Percentiles rank a stretch among this genome's conserved stretches.
Conservation (phyloP, 2,888 invertebrate genomes). For the Syrphus vitripennis region DNA sequence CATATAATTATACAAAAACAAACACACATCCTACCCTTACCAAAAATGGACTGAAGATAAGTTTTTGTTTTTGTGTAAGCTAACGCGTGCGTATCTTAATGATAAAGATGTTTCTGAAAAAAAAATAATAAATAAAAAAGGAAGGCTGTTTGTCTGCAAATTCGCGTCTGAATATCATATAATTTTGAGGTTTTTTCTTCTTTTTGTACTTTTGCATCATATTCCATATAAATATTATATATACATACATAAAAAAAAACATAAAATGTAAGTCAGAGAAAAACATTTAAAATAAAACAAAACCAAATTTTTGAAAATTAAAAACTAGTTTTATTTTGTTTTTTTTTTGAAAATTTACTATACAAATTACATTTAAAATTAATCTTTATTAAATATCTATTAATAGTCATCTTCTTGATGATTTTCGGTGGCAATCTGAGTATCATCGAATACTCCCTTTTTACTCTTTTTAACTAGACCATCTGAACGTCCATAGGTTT, state of each 20-base stretch:
- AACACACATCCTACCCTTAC: slow-evolving; percentile 33
- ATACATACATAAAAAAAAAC: neutral
- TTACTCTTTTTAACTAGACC: slow-evolving; percentile 80
- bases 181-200: slow-evolving; percentile 29
- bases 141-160: slow-evolving; percentile 36
- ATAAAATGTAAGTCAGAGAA: slow-evolving; percentile 52
- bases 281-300: slow-evolving; percentile 49
- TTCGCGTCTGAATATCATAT: slow-evolving; percentile 30
- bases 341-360: slow-evolving; percentile 73
- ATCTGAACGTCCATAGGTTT: slow-evolving; percentile 82
- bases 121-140: neutral
- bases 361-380: slow-evolving; percentile 72
- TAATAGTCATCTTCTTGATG: slow-evolving; percentile 71
- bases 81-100: slow-evolving; percentile 6
- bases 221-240: slow-evolving; percentile 25
- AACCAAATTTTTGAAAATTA: slow-evolving; percentile 35
- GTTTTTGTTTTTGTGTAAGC: slow-evolving; percentile 21
- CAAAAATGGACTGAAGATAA: slow-evolving; percentile 49
- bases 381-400: slow-evolving; percentile 48
- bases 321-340: slow-evolving; percentile 74
- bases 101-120: neutral
- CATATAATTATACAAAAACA: neutral
- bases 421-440: slow-evolving; percentile 57
- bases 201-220: slow-evolving; percentile 67
- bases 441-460: slow-evolving; percentile 81